Evolutionary conservation across 1,140 invertebrate genomes (phyloP).

Genomic region (Drosophila prosaltans): DNA sequence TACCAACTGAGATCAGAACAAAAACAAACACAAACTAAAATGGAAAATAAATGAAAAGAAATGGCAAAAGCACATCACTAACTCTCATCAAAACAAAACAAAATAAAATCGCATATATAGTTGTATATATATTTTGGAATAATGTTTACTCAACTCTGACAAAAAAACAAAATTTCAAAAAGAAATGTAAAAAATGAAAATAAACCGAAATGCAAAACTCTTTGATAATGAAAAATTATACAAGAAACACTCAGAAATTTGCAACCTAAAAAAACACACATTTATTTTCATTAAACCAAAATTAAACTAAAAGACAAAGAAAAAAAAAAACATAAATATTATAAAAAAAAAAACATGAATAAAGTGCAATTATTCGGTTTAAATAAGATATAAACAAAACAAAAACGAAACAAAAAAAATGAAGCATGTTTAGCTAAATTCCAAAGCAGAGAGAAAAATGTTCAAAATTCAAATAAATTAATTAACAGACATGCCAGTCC

Average conservation of each 20-base stretch:
- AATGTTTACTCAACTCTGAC: conserved; percentile 63
- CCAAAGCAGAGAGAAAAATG: conserved; percentile 17
- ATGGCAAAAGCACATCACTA: conserved; percentile 41
- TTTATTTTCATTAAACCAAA: conserved; percentile 67
- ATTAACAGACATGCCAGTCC: conserved; percentile 4
- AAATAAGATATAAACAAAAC: conserved; percentile 68
- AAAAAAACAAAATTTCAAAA: conserved; percentile 51
- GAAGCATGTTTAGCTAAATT: conserved; percentile 63
- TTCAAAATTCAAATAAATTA: conserved; percentile 10
- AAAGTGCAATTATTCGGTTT: conserved; percentile 80
- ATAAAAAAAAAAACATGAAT: conserved; percentile 60
- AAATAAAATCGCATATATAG: conserved; percentile 55
- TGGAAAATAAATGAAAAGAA: conserved; percentile 27
- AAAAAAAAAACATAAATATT: conserved; percentile 25
- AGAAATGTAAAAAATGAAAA: conserved; percentile 23
- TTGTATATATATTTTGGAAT: conserved; percentile 81
- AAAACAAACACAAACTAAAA: conserved; percentile 13
- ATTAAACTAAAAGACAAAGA: conserved; percentile 47
- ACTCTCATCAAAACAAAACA: conserved; percentile 51
- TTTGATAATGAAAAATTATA: conserved; percentile 66
- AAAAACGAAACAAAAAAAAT: conserved; percentile 52
- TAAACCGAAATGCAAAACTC: conserved; percentile 21
- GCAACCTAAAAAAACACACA: conserved; percentile 21
- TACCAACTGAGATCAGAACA: conserved; percentile 12
- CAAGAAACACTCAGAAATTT: conserved; percentile 38